Evolutionary conservation across 1,140 invertebrate genomes (phyloP), one percentile per base, ranked within the genome.

Genomic region (Drosophila funebris): DNA sequence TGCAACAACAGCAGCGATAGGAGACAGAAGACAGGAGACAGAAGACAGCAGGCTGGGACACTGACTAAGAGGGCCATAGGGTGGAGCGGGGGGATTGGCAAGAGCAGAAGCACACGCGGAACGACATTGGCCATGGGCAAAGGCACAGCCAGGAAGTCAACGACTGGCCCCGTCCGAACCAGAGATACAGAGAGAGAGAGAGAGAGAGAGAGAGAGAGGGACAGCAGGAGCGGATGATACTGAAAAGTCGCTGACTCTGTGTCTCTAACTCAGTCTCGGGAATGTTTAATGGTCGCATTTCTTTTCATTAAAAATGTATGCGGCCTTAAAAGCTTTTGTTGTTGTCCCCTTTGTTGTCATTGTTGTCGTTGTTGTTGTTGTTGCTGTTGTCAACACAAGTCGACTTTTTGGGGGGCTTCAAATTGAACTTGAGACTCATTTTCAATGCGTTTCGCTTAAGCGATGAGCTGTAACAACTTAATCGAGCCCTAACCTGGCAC

Each of bases 221-320:
- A 16, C 6, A 18, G 24, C 16, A 4, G 9, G 14, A 27, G 52
- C 22, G 43, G 27, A 67, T 13, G 14, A 29, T 52, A 31, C 29
- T 67, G 76, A 50, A 63, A 53, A 73, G 60, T 70, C 41, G 33
- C 36, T 53, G 53, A 60, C 13, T 52, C 41, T 53, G 53, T 54
- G 5, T 52, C 41, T 70, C 50, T 37, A 70, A 52, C 44, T 58
- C 31, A 67, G 53, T 39, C 53, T 60, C 9, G 37, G 70, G 68
- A 82, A 88, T 88, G 83, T 88, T 88, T 87, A 87, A 87, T 87
- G 83, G 78, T 68, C 84, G 72, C 83, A 88, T 87, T 87, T 87
- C 75, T 78, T 87, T 88, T 82, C 83, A 87, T 87, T 88, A 87
- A 87, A 87, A 88, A 87, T 87, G 83, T 82, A 87, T 87, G 83